Conservation (phyloP, 2,113 vertebrate genomes). For the Leptosomus discolor region DNA sequence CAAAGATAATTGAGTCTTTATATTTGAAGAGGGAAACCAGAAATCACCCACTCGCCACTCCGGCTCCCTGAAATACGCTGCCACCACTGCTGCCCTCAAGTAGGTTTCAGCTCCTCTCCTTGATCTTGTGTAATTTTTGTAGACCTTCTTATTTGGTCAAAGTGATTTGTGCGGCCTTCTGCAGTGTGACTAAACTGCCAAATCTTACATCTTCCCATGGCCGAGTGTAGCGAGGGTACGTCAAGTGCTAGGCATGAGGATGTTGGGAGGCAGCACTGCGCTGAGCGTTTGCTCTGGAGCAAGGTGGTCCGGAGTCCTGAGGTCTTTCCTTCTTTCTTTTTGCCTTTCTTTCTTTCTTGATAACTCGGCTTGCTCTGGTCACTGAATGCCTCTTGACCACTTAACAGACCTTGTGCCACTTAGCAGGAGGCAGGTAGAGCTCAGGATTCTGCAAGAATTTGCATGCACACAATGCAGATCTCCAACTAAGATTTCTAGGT, state of each 20-base stretch:
- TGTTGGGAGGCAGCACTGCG: rapidly evolving
- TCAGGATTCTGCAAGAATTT: background rate
- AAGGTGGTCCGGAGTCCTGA: background rate
- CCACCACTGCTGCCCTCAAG: slow-evolving; percentile 37
- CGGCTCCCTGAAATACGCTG: slow-evolving; percentile 44
- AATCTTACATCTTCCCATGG: background rate
- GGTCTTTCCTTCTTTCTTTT: background rate
- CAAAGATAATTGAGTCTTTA: slow-evolving; percentile 81
- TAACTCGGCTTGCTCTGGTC: background rate
- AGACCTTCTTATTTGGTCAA: slow-evolving; percentile 10
- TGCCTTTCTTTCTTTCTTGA: background rate
- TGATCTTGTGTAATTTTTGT: slow-evolving; percentile 27
- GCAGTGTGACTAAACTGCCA: background rate
- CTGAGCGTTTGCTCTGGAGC: background rate
- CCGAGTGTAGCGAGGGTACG: background rate
- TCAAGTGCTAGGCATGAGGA: background rate
- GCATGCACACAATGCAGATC: background rate
- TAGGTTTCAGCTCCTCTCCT: slow-evolving; percentile 29
- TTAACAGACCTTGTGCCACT: background rate
- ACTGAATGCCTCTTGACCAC: background rate
- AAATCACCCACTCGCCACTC: slow-evolving; percentile 37
- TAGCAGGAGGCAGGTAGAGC: background rate
- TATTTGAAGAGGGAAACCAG: slow-evolving; percentile 73
- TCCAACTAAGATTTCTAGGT: background rate
- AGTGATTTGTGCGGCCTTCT: slow-evolving; percentile 1